Conservation (phyloP, 2,113 vertebrate genomes). For the Spermophilus dauricus region DNA sequence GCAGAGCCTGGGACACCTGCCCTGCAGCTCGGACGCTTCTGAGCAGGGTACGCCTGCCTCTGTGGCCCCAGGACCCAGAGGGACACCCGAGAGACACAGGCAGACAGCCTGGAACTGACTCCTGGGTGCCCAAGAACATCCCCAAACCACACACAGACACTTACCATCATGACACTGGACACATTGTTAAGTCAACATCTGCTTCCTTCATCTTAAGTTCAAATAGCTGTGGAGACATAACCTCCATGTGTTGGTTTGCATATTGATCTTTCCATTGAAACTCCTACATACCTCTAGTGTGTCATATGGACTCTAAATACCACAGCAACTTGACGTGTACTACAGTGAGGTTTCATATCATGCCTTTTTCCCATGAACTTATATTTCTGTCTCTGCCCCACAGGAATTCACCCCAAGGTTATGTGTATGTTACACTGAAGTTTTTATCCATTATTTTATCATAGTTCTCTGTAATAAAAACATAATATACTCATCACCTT, state of each 20-base stretch:
- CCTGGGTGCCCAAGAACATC: no score
- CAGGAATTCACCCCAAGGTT: neutral
- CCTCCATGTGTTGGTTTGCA: neutral
- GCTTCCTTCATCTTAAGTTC: neutral
- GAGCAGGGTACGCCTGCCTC: no score
- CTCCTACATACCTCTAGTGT: neutral
- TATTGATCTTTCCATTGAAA: neutral
- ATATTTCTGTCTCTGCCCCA: neutral
- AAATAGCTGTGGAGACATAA: neutral
- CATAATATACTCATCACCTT: no score
- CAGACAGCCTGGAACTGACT: neutral
- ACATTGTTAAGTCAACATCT: neutral
- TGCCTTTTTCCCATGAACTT: neutral
- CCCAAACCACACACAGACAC: no score
- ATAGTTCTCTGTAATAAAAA: neutral
- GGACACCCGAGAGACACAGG: accelerated
- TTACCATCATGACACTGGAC: neutral
- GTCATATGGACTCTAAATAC: neutral
- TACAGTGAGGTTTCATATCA: neutral
- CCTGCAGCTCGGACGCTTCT: no score
- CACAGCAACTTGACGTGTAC: neutral
- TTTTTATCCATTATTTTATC: neutral
- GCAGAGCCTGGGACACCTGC: no score
- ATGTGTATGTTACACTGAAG: neutral
- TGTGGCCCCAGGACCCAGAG: no score